Evolutionary conservation across 2,113 vertebrate species (phyloP).

Genomic region (Pangasianodon hypophthalmus): DNA sequence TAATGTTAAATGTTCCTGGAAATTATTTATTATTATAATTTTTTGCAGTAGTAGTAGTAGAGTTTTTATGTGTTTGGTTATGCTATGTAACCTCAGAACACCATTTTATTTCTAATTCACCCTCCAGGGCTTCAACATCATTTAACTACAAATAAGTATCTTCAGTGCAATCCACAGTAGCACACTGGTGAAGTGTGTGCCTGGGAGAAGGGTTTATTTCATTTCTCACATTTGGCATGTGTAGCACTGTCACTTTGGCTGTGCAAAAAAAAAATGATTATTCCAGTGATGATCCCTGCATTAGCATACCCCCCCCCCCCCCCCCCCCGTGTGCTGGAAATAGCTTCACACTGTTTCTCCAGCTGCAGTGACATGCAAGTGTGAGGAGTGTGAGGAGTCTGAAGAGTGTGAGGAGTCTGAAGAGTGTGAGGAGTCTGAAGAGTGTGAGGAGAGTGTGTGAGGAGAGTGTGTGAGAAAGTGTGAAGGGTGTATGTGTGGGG

Average conservation of each 20-base stretch:
- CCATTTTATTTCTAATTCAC: neutral
- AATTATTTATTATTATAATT: no score
- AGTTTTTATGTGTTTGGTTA: no score
- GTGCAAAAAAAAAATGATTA: conserved; percentile 24
- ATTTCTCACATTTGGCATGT: neutral
- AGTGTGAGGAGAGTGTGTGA: neutral
- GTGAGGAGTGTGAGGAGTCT: neutral
- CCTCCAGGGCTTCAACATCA: neutral
- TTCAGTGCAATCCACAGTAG: neutral
- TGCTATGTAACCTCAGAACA: no score
- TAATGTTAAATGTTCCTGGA: no score
- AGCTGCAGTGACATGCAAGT: neutral
- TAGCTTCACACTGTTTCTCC: neutral
- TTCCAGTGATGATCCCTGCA: neutral
- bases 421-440: neutral
- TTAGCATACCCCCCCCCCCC: conserved; percentile 4
- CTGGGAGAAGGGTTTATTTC: no score
- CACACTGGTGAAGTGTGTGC: neutral
- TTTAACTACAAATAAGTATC: neutral
- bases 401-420: neutral
- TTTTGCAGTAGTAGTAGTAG: no score
- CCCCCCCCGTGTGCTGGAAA: neutral
- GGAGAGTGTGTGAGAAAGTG: neutral
- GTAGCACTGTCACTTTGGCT: conserved; percentile 12
- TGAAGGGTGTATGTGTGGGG: no score